A percentile compares a stretch with the other conserved stretches of the same genome.
phyloP scores from a whole-genome alignment of 2,888 invertebrate genomes.

The Drosophila anomalipes region DNA sequence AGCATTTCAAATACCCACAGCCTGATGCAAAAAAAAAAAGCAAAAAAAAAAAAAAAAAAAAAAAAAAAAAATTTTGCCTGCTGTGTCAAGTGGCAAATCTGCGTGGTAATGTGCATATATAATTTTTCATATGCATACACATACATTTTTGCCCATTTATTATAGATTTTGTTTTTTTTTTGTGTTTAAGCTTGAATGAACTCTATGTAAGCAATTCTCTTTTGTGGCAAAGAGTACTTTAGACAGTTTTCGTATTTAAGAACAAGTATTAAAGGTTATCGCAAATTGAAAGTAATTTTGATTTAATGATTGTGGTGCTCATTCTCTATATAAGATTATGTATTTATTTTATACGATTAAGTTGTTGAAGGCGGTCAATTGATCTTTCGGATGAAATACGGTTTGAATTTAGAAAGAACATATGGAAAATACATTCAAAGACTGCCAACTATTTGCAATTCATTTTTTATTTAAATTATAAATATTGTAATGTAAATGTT shows the following conservation, averaged over 20 bases:
- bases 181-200: constrained; percentile 67
- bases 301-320: not conserved
- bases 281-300: not conserved
- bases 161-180: constrained; percentile 12
- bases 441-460: not conserved
- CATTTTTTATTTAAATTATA: not conserved
- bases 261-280: not conserved
- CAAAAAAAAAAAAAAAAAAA: not conserved
- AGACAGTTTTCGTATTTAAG: constrained; percentile 12
- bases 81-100: constrained; percentile 76
- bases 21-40: not conserved
- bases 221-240: constrained; percentile 13
- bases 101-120: constrained; percentile 80
- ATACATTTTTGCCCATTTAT: constrained; percentile 14
- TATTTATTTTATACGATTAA: not conserved
- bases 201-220: constrained; percentile 55
- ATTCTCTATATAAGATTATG: not conserved
- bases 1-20: constrained; percentile 31
- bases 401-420: not conserved
- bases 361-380: not conserved
- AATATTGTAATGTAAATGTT: not conserved
- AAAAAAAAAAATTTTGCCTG: constrained; percentile 35
- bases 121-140: constrained; percentile 63
- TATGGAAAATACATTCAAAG: too few relatives aligned
- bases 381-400: not conserved